Evolutionary conservation across 2,888 invertebrate species (phyloP).

Genomic region (Ommatoiulus sabulosus): DNA sequence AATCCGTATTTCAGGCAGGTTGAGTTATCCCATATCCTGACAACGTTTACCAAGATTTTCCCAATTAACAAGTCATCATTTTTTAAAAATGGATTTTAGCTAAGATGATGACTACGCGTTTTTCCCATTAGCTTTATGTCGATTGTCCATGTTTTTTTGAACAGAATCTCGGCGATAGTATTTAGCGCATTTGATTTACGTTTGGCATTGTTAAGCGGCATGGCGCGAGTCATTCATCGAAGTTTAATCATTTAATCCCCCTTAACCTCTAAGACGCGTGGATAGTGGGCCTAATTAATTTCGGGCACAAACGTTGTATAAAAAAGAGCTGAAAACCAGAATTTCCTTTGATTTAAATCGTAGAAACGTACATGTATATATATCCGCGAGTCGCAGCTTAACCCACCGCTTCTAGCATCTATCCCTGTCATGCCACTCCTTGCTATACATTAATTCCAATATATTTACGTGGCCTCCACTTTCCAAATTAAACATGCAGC

Average conservation of each 20-base stretch:
- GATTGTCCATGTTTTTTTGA: neutral
- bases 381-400: neutral
- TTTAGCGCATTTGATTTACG: neutral
- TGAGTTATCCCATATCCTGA: neutral
- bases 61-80: constrained; percentile 42
- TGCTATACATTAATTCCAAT: neutral
- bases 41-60: neutral
- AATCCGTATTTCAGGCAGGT: too few species aligned
- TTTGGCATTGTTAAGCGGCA: neutral
- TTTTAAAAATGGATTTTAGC: neutral
- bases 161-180: neutral
- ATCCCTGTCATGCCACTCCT: constrained; percentile 20
- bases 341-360: neutral
- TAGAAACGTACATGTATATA: neutral
- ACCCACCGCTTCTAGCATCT: neutral
- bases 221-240: constrained; percentile 30
- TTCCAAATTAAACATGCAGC: constrained; percentile 29
- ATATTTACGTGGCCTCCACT: neutral
- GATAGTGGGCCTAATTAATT: constrained; percentile 30
- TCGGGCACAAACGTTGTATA: neutral
- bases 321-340: neutral
- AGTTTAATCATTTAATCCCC: constrained; percentile 41
- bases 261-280: constrained; percentile 20
- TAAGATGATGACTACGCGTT: neutral
- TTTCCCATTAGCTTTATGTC: neutral